Evolutionary conservation across 2,113 vertebrate species (phyloP).

Genomic region (Phalacrocorax brasilianus): DNA sequence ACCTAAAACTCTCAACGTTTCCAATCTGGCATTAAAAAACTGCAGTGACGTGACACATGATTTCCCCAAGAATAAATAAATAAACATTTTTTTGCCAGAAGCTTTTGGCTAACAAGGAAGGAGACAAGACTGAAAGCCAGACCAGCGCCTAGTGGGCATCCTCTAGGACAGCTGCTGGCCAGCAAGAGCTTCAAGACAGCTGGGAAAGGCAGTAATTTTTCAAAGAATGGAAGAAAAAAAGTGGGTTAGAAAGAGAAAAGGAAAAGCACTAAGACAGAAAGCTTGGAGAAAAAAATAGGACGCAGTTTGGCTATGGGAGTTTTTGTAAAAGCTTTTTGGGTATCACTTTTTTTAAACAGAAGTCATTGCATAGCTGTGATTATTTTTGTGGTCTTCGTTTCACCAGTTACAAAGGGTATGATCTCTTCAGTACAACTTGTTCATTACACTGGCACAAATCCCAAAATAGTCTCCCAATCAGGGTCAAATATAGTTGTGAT

Average conservation of each 20-base stretch:
- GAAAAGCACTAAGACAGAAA: neutral
- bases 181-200: neutral
- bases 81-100: neutral
- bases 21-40: neutral
- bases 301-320: neutral
- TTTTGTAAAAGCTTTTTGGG: neutral
- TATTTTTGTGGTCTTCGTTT: neutral
- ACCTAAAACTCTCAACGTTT: neutral
- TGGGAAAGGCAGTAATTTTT: neutral
- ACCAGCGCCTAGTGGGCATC: neutral
- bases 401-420: neutral
- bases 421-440: slow-evolving; percentile 25
- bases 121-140: neutral
- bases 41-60: neutral
- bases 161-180: neutral
- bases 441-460: neutral
- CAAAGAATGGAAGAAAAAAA: neutral
- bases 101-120: neutral
- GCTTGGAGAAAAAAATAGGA: neutral
- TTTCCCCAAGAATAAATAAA: neutral
- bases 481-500: slow-evolving; percentile 44
- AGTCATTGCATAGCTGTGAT: neutral
- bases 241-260: neutral
- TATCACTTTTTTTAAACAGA: neutral
- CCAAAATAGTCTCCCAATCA: slow-evolving; percentile 43